Evolutionary conservation across 2,888 invertebrate genomes (phyloP).

Genomic region (Cacoxenus indagator): DNA sequence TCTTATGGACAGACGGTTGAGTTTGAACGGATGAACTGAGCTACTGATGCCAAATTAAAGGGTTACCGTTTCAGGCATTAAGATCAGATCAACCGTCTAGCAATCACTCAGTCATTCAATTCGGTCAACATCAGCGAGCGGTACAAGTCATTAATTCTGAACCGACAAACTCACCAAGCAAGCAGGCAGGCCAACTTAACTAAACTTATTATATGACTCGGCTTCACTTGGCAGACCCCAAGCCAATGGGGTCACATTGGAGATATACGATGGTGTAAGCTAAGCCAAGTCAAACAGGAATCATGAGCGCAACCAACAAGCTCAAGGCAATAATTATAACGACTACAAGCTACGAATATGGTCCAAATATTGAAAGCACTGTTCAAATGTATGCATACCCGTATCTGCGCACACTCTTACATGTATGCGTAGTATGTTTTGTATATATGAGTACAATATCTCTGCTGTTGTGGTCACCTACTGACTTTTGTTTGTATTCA

Average conservation of each 20-base stretch:
- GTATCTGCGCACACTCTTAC: too few species aligned
- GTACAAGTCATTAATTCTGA: conserved; percentile 58
- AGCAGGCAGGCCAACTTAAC: conserved; percentile 2
- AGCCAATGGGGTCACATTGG: too few species aligned
- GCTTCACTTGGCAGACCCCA: too few species aligned
- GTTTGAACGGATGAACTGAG: background rate
- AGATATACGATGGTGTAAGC: too few species aligned
- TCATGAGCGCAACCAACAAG: conserved; percentile 32
- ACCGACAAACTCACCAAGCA: too few species aligned
- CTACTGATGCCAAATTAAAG: conserved; percentile 43
- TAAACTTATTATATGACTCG: conserved; percentile 5
- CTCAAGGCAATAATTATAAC: conserved; percentile 58
- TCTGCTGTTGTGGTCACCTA: conserved; percentile 6
- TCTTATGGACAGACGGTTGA: conserved; percentile 33
- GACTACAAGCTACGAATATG: conserved; percentile 46
- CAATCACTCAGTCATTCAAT: background rate
- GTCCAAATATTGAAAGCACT: conserved; percentile 56
- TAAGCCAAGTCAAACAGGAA: background rate
- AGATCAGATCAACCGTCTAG: background rate
- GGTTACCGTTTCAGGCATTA: conserved; percentile 60
- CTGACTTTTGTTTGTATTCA: background rate
- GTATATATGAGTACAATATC: background rate
- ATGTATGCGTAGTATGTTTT: too few species aligned
- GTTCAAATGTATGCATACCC: too few species aligned
- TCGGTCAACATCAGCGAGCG: background rate